Percentiles rank a stretch among this genome's conserved stretches.
Evolutionary conservation across 2,113 vertebrate species (phyloP).

Genomic region (Loxodonta africana): DNA sequence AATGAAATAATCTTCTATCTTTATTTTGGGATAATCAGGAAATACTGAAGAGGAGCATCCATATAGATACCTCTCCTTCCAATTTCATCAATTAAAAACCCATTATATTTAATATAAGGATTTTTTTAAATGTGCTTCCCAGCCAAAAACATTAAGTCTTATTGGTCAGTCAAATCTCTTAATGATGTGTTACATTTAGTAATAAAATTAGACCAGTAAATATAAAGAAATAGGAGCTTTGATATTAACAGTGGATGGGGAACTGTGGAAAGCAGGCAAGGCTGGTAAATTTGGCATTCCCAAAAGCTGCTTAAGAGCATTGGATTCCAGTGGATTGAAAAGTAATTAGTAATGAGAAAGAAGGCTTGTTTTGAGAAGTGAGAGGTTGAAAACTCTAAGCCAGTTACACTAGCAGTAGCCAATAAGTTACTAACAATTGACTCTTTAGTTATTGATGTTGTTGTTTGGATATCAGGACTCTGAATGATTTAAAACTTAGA

Average conservation of each 20-base stretch:
- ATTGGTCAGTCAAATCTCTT: background rate
- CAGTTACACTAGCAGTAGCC: background rate
- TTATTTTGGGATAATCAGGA: background rate
- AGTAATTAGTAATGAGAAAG: background rate
- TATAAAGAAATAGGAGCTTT: background rate
- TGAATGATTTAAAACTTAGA: background rate
- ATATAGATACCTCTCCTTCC: background rate
- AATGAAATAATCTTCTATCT: background rate
- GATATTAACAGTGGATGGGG: background rate
- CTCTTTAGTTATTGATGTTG: background rate
- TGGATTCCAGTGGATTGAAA: background rate
- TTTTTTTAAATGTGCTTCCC: background rate
- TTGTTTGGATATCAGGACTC: background rate
- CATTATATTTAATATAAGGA: background rate
- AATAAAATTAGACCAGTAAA: background rate
- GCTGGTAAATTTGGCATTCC: background rate
- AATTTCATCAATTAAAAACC: background rate
- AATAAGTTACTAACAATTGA: background rate
- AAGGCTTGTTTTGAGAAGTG: background rate
- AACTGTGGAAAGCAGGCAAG: fast-evolving
- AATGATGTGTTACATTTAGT: background rate
- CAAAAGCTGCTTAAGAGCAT: fast-evolving
- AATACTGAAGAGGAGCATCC: background rate
- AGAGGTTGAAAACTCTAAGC: background rate
- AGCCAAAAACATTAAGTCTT: background rate